A percentile compares a stretch with the other conserved stretches of the same genome.
Conservation (phyloP, 92 coral and sea anemone species). For the Ricordea florida region DNA sequence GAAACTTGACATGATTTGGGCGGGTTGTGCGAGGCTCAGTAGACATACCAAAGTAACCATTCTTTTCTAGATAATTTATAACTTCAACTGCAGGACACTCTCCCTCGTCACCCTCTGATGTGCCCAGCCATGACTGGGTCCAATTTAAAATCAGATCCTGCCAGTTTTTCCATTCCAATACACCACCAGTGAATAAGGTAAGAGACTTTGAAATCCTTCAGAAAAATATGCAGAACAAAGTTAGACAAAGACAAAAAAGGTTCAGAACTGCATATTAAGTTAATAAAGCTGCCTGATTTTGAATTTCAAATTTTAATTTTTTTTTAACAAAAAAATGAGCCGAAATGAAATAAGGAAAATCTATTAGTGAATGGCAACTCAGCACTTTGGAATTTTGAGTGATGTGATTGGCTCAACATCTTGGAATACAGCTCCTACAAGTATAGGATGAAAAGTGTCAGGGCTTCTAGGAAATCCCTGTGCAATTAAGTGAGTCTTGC, state of each 20-base stretch:
- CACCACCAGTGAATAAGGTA: constrained; percentile 59
- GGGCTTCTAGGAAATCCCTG: too few species aligned
- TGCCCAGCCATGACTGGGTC: constrained; percentile 31
- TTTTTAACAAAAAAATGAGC: too few species aligned
- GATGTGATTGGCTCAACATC: too few species aligned
- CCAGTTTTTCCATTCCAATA: constrained; percentile 77
- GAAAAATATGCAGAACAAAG: background rate
- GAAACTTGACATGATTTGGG: constrained; percentile 68
- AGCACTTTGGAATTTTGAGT: too few species aligned
- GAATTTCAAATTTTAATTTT: too few species aligned
- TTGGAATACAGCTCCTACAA: too few species aligned
- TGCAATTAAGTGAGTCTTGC: too few species aligned
- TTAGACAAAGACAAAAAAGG: background rate
- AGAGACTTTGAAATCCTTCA: constrained; percentile 71
- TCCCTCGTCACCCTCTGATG: constrained; percentile 71
- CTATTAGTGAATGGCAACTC: too few species aligned
- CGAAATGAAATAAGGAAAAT: too few species aligned
- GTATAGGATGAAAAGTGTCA: too few species aligned
- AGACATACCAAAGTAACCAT: constrained; percentile 79
- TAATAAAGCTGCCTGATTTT: background rate
- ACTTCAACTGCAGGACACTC: constrained; percentile 95
- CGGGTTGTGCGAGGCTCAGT: constrained; percentile 76
- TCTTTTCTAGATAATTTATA: constrained; percentile 66
- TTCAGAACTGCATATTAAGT: background rate
- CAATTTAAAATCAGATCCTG: constrained; percentile 72